Base-by-base conservation (phyloP, 2,888 invertebrate genomes). In the Noctua comes region DNA sequence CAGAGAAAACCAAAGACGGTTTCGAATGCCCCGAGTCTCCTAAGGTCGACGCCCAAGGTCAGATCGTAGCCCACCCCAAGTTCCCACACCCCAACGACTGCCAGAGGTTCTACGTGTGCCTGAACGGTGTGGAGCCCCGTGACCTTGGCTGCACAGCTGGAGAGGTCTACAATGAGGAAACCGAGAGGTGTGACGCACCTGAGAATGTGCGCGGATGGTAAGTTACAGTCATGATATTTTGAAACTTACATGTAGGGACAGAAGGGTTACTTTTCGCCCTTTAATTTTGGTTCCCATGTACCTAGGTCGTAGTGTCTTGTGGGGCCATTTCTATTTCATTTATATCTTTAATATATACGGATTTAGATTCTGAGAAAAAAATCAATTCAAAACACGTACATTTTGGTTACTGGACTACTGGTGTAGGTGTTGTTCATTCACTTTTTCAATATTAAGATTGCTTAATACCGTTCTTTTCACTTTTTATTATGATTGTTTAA, bases 171-270 rank as follows among this genome's bases (percentile, higher is more conserved):
- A 99, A 99, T 92, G 98, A 99, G 87, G 98, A 98, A 86, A 96
- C 97, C 1, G 98, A 98, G 95, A 98, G 97, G 93, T 99, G 99
- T 94, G 99, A 99, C 93, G 98, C 98, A 2, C 99, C 99, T 54
- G 98, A 99, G 95, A 99, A 99, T 94, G 99, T 99, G 76, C 97
- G 98, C 89, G 99, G 98, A 97, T 99, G 99, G 98, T 98, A 92
- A 97, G 97, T 95, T 0, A 31, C 8, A 36, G 43, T 68, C 27
- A n/a, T 13, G 2, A n/a, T 62, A 31, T 43, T 70, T 76, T 59
- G 7, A 0, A 13, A 2, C 16, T 69, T 8, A 62, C 4, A 18
- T 62, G 10, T 31, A 31, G 7, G 7, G 62, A 18, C n/a, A 27
- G 16, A 27, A 59, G 27, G 16, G 2, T 27, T 16, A 59, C 16